phyloP scores from a whole-genome alignment of 2,888 invertebrate genomes.

The Sturmia bella region DNA sequence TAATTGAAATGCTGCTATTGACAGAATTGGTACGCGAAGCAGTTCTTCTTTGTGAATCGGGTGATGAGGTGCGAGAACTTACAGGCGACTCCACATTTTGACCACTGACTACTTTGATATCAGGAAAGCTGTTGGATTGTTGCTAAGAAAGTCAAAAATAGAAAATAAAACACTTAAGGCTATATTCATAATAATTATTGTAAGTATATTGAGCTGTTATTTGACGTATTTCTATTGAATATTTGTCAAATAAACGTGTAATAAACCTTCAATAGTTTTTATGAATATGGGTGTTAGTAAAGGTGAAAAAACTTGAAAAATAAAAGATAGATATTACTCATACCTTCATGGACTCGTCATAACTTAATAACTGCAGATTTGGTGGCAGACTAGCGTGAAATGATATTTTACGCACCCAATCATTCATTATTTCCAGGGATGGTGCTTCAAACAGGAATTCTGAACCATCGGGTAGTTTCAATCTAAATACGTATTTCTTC shows the following conservation, averaged over 20 bases:
- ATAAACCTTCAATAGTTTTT: no score
- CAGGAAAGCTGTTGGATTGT: constrained; percentile 81
- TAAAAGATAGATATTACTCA: background rate
- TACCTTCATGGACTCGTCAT: constrained; percentile 87
- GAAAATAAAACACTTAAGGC: background rate
- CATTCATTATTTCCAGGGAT: constrained; percentile 88
- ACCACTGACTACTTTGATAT: constrained; percentile 79
- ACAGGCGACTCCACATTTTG: constrained; percentile 83
- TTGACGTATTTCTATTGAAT: no score
- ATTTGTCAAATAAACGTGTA: no score
- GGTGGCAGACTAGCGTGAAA: constrained; percentile 97
- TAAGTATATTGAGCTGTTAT: no score
- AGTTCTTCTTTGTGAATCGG: constrained; percentile 82
- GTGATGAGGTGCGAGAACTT: constrained; percentile 84
- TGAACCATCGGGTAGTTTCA: constrained; percentile 93
- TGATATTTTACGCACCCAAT: constrained; percentile 95
- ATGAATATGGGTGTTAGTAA: no score
- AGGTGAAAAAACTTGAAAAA: no score
- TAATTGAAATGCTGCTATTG: constrained; percentile 77
- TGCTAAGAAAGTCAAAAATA: constrained; percentile 74
- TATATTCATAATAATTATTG: no score
- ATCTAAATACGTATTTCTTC: constrained; percentile 95
- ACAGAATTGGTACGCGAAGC: constrained; percentile 78
- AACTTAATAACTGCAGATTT: constrained; percentile 92
- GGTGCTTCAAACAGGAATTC: constrained; percentile 94